A percentile compares a stretch with the other conserved stretches of the same genome.
Conservation (phyloP, 2,113 vertebrate genomes). For the Nerophis lumbriciformis region DNA sequence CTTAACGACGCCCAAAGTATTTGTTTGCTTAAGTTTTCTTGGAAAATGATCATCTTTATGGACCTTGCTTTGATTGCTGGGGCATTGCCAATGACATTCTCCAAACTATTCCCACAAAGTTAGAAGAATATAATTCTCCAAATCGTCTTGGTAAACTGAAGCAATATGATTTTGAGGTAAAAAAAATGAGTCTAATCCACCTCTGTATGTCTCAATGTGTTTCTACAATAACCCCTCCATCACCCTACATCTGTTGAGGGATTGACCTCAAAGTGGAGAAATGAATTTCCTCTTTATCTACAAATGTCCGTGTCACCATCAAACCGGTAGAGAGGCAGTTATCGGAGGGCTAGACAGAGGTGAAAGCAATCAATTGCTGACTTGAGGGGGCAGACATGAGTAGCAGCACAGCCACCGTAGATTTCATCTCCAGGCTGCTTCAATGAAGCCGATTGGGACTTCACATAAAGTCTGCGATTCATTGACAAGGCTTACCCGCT, state of each 20-base stretch:
- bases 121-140: no score
- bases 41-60: no score
- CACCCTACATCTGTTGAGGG: slow-evolving; percentile 2
- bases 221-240: not conserved
- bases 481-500: slow-evolving; percentile 24
- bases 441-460: slow-evolving; percentile 25
- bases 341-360: slow-evolving; percentile 21
- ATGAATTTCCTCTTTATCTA: slow-evolving; percentile 31
- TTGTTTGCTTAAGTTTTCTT: no score
- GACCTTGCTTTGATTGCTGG: no score
- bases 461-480: slow-evolving; percentile 22
- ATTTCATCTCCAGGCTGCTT: slow-evolving; percentile 40
- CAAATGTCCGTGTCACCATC: slow-evolving; percentile 35
- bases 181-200: no score
- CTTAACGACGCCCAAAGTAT: no score
- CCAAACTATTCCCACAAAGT: no score
- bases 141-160: no score
- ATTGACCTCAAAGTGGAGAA: slow-evolving; percentile 26
- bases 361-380: slow-evolving; percentile 54
- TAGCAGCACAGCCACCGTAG: slow-evolving; percentile 17
- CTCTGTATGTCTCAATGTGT: no score
- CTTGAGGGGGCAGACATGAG: slow-evolving; percentile 11
- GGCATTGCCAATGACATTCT: no score
- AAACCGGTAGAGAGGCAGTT: slow-evolving; percentile 19
- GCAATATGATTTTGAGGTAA: no score